Evolutionary conservation across 2,888 invertebrate species (phyloP), one percentile per base, ranked within the genome.

Genomic region (Allolobophora icterica): DNA sequence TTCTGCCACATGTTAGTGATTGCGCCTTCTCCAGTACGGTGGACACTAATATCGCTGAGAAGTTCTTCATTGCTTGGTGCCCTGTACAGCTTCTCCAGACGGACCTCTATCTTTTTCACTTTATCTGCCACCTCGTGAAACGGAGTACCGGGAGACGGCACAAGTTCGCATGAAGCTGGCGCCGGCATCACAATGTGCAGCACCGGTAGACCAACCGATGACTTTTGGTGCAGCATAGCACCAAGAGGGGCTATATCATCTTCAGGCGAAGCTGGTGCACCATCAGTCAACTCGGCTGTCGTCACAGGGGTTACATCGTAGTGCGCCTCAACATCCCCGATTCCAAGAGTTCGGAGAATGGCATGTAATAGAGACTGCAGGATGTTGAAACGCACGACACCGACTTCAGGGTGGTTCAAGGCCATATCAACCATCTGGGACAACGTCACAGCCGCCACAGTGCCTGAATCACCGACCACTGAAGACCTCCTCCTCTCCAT

Each of bases 311-410:
- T 93, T 87, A 94, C 94, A 92, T 93, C 94, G 71, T 94, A 93
- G 89, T 94, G 94, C 17, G 94, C 94, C 91, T 93, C 94, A 34
- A 92, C 92, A 90, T 94, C 94, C n/a, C 92, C 90, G 21, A 95
- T 93, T 90, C 94, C 94, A 89, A 95, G 92, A 91, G 94, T 94
- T 91, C 92, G 92, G 24, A 95, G 93, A 92, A 95, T 94, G 30
- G 95, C 95, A 93, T 95, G 95, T 33, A 95, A 94, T 45, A 95
- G 93, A n/a, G 94, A 93, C 92, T 95, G 95, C 52, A 95, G 93
- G 91, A 95, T 94, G 93, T 95, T 95, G 93, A 95, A 95, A 93
- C 95, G 95, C 30, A 95, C 95, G 91, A 94, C 94, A 40, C 95
- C 95, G 34, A 95, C 94, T 92, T 95, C 95, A 91, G 95, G 95